Conservation (phyloP, 2,888 invertebrate species). For the Gryllus longicercus region DNA sequence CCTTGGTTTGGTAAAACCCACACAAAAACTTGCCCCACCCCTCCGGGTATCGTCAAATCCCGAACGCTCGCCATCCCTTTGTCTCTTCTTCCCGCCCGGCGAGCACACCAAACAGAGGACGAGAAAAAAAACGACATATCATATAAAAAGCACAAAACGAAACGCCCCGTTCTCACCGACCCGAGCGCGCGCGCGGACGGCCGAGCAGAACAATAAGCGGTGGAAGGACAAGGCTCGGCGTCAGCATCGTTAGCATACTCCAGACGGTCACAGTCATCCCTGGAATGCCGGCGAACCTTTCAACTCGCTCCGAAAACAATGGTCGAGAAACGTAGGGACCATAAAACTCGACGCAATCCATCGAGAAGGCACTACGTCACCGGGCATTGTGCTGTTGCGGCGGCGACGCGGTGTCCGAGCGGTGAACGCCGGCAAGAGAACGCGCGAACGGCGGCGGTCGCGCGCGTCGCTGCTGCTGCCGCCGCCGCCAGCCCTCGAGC, state of each 20-base stretch:
- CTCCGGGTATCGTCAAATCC: slow-evolving; percentile 20
- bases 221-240: slow-evolving; percentile 26
- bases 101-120: slow-evolving; percentile 22
- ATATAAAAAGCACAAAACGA: slow-evolving; percentile 17
- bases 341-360: slow-evolving; percentile 18
- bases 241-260: slow-evolving; percentile 35
- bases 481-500: too few species aligned
- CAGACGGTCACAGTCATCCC: slow-evolving; percentile 34
- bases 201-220: slow-evolving; percentile 17
- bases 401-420: background rate
- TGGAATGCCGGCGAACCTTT: slow-evolving; percentile 33
- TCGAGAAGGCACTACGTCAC: background rate
- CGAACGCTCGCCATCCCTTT: slow-evolving; percentile 1
- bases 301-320: slow-evolving; percentile 27
- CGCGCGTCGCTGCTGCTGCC: background rate
- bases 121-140: slow-evolving; percentile 23
- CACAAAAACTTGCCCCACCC: slow-evolving; percentile 26
- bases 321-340: background rate
- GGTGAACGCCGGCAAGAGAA: too few species aligned
- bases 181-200: background rate
- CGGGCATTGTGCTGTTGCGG: background rate
- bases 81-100: background rate
- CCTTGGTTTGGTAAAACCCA: slow-evolving; percentile 30
- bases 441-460: background rate
- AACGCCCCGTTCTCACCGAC: background rate